A percentile compares a stretch with the other conserved stretches of the same genome.
Conservation (phyloP, 2,888 invertebrate species). For the Dromius quadrimaculatus region DNA sequence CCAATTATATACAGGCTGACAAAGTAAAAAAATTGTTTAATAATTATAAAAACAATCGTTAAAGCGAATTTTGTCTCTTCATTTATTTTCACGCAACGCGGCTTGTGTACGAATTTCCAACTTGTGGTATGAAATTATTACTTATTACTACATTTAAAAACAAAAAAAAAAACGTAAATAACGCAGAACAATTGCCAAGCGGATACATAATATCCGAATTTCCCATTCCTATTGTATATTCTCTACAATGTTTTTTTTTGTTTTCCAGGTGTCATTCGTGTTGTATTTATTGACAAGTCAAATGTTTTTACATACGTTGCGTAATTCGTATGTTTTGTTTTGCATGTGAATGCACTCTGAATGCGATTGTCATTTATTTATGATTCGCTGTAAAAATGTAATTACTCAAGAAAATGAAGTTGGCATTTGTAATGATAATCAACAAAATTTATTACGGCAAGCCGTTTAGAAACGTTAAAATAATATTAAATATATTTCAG, state of each 20-base stretch:
- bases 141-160: too few relatives aligned
- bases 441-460: not conserved
- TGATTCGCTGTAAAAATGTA: constrained; percentile 14
- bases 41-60: too few relatives aligned
- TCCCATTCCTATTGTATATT: constrained; percentile 15
- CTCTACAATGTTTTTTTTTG: constrained; percentile 8
- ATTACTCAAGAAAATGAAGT: constrained; percentile 14
- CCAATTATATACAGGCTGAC: too few relatives aligned
- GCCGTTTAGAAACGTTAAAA: not conserved
- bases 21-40: too few relatives aligned
- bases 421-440: not conserved
- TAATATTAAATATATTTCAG: too few relatives aligned
- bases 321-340: constrained; percentile 21
- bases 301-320: constrained; percentile 16
- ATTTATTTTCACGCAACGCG: too few relatives aligned
- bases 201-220: constrained; percentile 5
- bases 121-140: too few relatives aligned
- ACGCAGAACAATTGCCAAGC: constrained; percentile 15
- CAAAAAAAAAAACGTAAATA: too few relatives aligned
- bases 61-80: too few relatives aligned
- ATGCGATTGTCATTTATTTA: constrained; percentile 34
- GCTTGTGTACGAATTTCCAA: too few relatives aligned
- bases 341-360: constrained; percentile 40
- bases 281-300: constrained; percentile 29
- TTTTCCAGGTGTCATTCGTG: not conserved